Evolutionary conservation across 2,113 vertebrate species (phyloP), one percentile per base, ranked within the genome.

Genomic region (Coryphaenoides rupestris): DNA sequence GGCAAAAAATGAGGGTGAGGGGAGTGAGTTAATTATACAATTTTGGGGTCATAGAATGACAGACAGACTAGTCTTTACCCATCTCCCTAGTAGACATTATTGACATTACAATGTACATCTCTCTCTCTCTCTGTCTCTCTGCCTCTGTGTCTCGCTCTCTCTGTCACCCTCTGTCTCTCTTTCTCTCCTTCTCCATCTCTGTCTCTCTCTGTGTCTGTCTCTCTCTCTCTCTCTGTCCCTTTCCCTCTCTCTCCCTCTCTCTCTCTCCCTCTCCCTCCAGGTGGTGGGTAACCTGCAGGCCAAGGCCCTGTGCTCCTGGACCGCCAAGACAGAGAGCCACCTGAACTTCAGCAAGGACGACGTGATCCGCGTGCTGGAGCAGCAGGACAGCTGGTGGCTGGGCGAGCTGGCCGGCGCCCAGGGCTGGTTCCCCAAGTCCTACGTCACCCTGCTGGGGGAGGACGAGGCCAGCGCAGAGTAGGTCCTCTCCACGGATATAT

Each of bases 311-410:
- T 98, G 95, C 72, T 98, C 95, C 15, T 99, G 96, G 96, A 96
- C 95, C 16, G 96, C 94, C 69, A 98, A 99, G 90, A 98, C 94
- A 3, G 95, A 98, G 58, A 98, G 92, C 86, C 97, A 99, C 85
- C 91, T 98, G 78, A 98, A 98, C 87, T 98, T 99, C 87, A 94
- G 95, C 21, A 99, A 98, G 83, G 94, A 96, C 3, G 94, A 98
- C 19, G 77, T 95, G 49, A 98, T 99, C 68, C 92, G 91, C 22
- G 94, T 99, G 68, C 82, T 98, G 88, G 97, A 99, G 82, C 92
- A 98, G 84, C 97, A 99, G 84, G 97, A 98, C 82, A 98, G 94
- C 84, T 99, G 97, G 97, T 98, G 96, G 95, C 92, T 98, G 19
- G 97, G 97, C 66, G 92, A 96, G 64, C 91, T 95, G 1, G 92